Percentiles rank a stretch among this genome's conserved stretches.
Evolutionary conservation across 2,888 invertebrate species (phyloP).

Genomic region (Acanthoscelides obtectus): DNA sequence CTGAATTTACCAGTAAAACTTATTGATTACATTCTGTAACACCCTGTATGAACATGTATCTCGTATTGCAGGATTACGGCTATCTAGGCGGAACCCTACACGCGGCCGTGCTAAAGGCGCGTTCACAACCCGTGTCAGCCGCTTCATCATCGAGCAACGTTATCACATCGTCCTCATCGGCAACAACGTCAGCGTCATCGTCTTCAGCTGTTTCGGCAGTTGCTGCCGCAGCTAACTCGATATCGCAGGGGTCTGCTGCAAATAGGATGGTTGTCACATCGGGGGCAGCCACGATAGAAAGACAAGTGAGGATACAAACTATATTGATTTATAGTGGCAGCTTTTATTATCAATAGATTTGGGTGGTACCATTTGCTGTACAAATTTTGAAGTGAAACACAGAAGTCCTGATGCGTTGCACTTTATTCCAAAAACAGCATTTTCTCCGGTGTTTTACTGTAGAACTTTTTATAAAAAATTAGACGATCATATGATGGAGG

Average conservation of each 20-base stretch:
- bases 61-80: constrained; percentile 48
- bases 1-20: too few relatives aligned
- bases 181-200: not conserved
- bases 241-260: not conserved
- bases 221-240: not conserved
- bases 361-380: too few relatives aligned
- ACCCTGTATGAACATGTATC: too few relatives aligned
- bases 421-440: constrained; percentile 19
- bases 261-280: not conserved
- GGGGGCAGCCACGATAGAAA: constrained; percentile 29
- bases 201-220: not conserved
- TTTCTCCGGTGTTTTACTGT: not conserved
- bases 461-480: too few relatives aligned
- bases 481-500: too few relatives aligned
- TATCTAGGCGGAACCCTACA: constrained; percentile 80
- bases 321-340: too few relatives aligned
- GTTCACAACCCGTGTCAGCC: constrained; percentile 58
- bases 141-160: constrained; percentile 42
- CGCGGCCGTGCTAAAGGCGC: constrained; percentile 74
- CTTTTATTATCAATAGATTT: too few relatives aligned
- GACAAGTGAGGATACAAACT: not conserved
- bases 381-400: too few relatives aligned
- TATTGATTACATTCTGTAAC: too few relatives aligned
- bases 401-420: too few relatives aligned
- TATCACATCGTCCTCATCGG: constrained; percentile 16